Percentiles rank a stretch among this genome's conserved stretches.
Conservation (phyloP, 2,797 vertebrate species). For the Myotis planiceps region DNA sequence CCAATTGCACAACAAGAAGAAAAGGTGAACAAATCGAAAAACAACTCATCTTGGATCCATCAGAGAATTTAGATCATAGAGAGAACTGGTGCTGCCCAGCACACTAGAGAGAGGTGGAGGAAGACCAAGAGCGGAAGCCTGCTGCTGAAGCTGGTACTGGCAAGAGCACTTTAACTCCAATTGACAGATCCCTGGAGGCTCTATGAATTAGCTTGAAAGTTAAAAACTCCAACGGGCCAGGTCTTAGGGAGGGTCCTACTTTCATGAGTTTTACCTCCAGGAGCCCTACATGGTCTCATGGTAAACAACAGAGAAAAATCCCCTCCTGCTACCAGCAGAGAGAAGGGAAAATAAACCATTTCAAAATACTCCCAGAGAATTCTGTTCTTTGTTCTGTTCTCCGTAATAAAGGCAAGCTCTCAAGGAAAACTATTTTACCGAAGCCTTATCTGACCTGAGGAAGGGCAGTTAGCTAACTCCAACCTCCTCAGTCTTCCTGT, state of each 20-base stretch:
- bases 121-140: not conserved
- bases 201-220: not conserved
- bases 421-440: not conserved
- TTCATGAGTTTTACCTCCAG: not conserved
- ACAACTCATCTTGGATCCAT: not conserved
- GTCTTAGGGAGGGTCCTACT: not conserved
- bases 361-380: not conserved
- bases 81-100: not conserved
- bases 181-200: not conserved
- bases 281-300: not conserved
- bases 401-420: not conserved
- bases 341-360: not conserved
- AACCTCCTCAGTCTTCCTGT: not conserved
- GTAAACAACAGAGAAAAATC: not conserved
- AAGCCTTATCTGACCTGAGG: not conserved
- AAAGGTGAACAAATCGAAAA: not conserved
- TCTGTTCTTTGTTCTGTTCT: not conserved
- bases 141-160: not conserved
- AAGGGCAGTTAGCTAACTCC: not conserved
- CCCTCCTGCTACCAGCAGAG: not conserved
- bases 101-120: not conserved
- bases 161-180: not conserved
- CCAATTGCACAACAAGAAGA: not conserved
- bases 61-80: not conserved
- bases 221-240: not conserved